Evolutionary conservation across 2,797 vertebrate species (phyloP), one percentile per base, ranked within the genome.

Genomic region (Protonibea diacanthus): DNA sequence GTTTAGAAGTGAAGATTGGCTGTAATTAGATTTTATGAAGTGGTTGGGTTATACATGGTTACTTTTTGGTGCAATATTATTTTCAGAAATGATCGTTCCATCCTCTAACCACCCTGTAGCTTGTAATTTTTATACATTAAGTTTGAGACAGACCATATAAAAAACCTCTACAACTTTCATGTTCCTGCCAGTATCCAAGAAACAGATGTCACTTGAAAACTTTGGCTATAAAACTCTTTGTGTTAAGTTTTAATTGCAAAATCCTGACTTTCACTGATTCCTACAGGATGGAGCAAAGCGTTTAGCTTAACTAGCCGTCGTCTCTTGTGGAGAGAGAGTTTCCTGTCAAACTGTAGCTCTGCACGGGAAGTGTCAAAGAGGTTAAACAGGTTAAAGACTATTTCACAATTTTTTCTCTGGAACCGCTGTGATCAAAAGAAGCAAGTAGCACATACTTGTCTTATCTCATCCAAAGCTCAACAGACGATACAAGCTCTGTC

Each of bases 121-220:
- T 21, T 61, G 29, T 55, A 0, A 42, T 69, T 68, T 15, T 21
- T 44, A 23, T 29, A 27, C 3, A 40, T 25, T 51, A 47, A 33
- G 29, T 74, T 67, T 55, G 20, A 56, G 29, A 66, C 10, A 13
- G 18, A 27, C 2, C 18, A 38, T 53, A 21, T 8, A 58, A 72
- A 21, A 21, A 71, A 71, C n/a, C 20, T 76, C 23, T 40, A 21
- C 18, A 69, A 58, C 49, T 76, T 63, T 48, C 11, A 71, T 42
- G 6, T 29, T 52, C 29, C 20, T 11, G 23, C 61, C 48, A 65
- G 55, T 38, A 23, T 44, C 23, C 21, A 40, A 21, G 13, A 52
- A 23, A n/a, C 33, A 60, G 25, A 65, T 12, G 33, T 45, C 14
- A 49, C 13, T 49, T 47, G 8, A 64, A 14, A 17, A 58, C 60